Base-by-base conservation (phyloP, 2,888 invertebrate genomes). In the Drosophila infuscata region DNA sequence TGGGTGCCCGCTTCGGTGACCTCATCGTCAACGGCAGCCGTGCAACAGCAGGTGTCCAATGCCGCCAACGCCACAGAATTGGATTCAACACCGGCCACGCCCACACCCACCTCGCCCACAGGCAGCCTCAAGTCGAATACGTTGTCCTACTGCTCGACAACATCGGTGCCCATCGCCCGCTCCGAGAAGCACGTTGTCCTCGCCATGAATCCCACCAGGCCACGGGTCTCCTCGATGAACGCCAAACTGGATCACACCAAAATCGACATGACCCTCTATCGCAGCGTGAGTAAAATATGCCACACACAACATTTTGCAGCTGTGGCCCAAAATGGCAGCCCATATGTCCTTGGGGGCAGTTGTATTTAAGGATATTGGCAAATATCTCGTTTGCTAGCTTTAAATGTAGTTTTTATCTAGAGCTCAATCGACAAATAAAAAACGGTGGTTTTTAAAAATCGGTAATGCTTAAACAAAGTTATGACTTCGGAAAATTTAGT, bases 191-290 rank as follows among this genome's bases (percentile, higher is more conserved):
- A 94, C 68, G 94, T 95, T 61, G 94, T 95, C 0, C 92, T 95
- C 54, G 94, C 94, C 30, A 94, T 93, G 91, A 93, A 93, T 74
- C 94, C 94, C 1, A 83, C 92, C 9, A 85, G 94, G 5, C 94
- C 94, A 0, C 93, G 94, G 52, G 93, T 94, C 4, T 93, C 94
- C 25, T 94, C 95, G 29, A 95, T 95, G 95, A 95, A 95, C 79
- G 94, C 95, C 56, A 95, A 95, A 79, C 92, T 96, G 76, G 95
- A 95, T 90, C 95, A 95, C 81, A 94, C 94, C 12, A 95, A 95
- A 92, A 95, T 95, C 63, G 95, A 95, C 88, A 94, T 94, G 70
- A 93, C 94, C 1, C 88, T 94, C n/a, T 95, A 95, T 81, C 94
- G 94, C 89, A 94, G 93, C 88, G 94, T 94, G 92, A 89, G 43